Percentiles rank a stretch among this genome's conserved stretches.
phyloP scores from a whole-genome alignment of 2,888 invertebrate species.

The Cyclophora albipunctata region DNA sequence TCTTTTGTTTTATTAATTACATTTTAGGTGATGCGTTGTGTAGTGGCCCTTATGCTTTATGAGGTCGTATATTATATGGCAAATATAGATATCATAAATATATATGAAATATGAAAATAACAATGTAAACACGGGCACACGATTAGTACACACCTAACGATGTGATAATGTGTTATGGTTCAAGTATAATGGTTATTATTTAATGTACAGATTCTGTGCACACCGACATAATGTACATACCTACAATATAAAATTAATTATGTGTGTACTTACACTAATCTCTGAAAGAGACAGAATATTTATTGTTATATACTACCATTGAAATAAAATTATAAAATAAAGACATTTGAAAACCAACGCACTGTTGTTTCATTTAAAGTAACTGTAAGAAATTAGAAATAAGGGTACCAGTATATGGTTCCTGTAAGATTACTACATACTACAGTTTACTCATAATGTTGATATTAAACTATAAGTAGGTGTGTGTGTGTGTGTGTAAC shows the following conservation, averaged over 20 bases:
- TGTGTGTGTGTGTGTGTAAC: too few species aligned
- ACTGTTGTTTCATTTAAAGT: constrained; percentile 20
- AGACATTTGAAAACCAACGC: constrained; percentile 42
- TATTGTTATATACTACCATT: constrained; percentile 70
- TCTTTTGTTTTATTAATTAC: constrained; percentile 18
- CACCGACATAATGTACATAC: constrained; percentile 42
- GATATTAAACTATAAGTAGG: too few species aligned
- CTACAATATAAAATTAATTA: constrained; percentile 37
- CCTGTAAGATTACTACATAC: too few species aligned
- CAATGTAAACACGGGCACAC: constrained; percentile 59
- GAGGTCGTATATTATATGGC: constrained; percentile 20
- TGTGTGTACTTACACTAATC: constrained; percentile 48
- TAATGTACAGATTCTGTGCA: constrained; percentile 57
- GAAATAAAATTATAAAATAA: constrained; percentile 68
- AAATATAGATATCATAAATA: constrained; percentile 9
- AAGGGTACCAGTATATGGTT: too few species aligned
- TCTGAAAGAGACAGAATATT: constrained; percentile 67
- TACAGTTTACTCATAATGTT: too few species aligned
- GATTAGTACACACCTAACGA: constrained; percentile 60
- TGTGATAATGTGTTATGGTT: constrained; percentile 68
- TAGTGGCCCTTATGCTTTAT: constrained; percentile 19
- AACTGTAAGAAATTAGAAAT: too few species aligned
- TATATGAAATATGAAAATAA: constrained; percentile 27
- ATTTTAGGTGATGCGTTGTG: constrained; percentile 22
- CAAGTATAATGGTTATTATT: constrained; percentile 61